These are phyloP conservation scores for Iselma pallidipennis DNA, from an alignment of 2,888 invertebrate genomes.

Conservation along the genomic window DNA sequence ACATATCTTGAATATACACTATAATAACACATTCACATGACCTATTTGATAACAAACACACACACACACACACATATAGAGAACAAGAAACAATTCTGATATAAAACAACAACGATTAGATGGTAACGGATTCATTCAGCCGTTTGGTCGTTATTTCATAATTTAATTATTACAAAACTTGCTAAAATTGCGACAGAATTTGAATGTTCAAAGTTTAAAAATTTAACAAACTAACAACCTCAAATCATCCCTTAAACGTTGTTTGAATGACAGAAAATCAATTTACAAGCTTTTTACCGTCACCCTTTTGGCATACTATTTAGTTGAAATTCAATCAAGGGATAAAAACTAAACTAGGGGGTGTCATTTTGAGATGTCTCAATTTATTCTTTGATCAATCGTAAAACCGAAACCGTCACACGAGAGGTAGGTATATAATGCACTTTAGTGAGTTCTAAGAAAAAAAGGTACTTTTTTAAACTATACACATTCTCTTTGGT, in stretches of 20 bases:
- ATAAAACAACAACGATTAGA: not conserved
- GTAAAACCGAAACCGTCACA: too few species aligned
- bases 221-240: not conserved
- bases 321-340: too few species aligned
- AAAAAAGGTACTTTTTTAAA: not conserved
- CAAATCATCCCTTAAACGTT: not conserved
- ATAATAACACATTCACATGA: not conserved
- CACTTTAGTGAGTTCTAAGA: not conserved
- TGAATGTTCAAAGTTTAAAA: not conserved
- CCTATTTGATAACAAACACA: not conserved
- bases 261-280: too few species aligned
- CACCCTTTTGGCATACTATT: too few species aligned
- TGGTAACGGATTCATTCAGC: not conserved
- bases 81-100: not conserved
- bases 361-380: not conserved
- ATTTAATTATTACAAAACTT: not conserved
- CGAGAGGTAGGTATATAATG: too few species aligned
- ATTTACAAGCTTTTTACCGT: too few species aligned
- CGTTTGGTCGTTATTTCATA: constrained; percentile 4
- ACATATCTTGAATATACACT: not conserved
- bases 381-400: too few species aligned
- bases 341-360: not conserved
- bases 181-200: not conserved
- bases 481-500: too few species aligned
- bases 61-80: not conserved